Evolutionary conservation across 2,113 vertebrate species (phyloP).

Genomic region (Crotalus helleri): DNA sequence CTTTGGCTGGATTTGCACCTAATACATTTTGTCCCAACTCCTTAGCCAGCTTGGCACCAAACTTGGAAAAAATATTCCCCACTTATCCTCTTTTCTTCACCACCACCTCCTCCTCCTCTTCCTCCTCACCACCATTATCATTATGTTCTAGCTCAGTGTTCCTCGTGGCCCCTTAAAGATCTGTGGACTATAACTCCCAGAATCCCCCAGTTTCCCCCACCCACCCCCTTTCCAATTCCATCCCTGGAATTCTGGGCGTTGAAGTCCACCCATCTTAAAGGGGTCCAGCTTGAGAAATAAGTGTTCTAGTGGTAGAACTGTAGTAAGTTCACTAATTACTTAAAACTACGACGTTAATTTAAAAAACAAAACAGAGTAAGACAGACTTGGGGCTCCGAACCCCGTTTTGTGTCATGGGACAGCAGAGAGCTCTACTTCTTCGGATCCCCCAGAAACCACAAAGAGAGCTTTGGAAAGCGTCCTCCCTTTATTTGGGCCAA

Average conservation of each 20-base stretch:
- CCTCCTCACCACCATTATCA: background rate
- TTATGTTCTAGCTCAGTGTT: background rate
- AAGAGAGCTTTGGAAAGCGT: background rate
- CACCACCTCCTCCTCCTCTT: background rate
- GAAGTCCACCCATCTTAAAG: background rate
- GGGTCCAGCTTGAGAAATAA: background rate
- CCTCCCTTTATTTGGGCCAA: background rate
- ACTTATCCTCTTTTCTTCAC: background rate
- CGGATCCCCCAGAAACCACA: background rate
- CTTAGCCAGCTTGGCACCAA: background rate
- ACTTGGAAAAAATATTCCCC: background rate
- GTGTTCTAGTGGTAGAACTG: background rate
- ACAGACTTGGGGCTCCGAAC: background rate
- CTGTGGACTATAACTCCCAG: background rate
- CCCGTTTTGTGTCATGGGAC: background rate
- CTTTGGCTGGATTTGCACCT: too few species aligned
- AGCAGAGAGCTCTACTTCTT: background rate
- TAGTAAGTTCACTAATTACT: background rate
- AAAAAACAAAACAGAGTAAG: background rate
- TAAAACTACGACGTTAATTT: background rate
- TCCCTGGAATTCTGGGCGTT: background rate
- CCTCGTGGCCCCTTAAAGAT: background rate
- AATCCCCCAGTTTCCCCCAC: background rate
- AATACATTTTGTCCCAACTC: background rate
- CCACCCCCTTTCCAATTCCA: too few species aligned